Percentiles rank a stretch among this genome's conserved stretches.
phyloP scores from a whole-genome alignment of 1,140 invertebrate genomes.

The Muscidifurax raptorellus region DNA sequence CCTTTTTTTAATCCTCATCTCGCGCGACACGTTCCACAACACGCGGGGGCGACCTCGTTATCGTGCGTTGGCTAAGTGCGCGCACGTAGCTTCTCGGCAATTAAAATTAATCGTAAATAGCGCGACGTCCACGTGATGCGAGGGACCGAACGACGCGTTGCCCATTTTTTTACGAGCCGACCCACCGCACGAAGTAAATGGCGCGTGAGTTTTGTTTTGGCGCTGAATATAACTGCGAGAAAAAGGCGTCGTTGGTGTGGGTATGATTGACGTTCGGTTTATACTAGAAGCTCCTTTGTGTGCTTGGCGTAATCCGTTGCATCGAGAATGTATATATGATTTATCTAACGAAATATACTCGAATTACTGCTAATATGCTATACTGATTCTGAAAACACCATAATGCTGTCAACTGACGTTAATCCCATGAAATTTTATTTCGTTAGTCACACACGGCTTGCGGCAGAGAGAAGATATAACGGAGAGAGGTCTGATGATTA shows the following conservation, averaged over 20 bases:
- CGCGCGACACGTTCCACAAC: not conserved
- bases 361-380: not conserved
- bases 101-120: conserved; percentile 47
- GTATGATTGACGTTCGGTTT: not conserved
- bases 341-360: not conserved
- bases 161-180: not conserved
- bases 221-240: not conserved
- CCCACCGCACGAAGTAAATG: not conserved
- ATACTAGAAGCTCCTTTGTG: not conserved
- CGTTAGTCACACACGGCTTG: not conserved
- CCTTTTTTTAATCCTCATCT: conserved; percentile 5
- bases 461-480: not conserved
- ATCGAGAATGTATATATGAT: not conserved
- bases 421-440: conserved; percentile 43
- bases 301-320: not conserved
- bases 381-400: not conserved
- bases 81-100: conserved; percentile 29
- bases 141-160: not conserved
- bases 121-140: not conserved
- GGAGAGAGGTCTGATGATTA: conserved; percentile 26
- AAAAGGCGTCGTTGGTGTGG: not conserved
- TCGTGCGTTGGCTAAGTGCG: conserved; percentile 4
- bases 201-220: not conserved
- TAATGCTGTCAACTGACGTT: conserved; percentile 13
- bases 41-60: conserved; percentile 36